Evolutionary conservation across 1,140 invertebrate genomes (phyloP).

Genomic region (Megalonaias nervosa): DNA sequence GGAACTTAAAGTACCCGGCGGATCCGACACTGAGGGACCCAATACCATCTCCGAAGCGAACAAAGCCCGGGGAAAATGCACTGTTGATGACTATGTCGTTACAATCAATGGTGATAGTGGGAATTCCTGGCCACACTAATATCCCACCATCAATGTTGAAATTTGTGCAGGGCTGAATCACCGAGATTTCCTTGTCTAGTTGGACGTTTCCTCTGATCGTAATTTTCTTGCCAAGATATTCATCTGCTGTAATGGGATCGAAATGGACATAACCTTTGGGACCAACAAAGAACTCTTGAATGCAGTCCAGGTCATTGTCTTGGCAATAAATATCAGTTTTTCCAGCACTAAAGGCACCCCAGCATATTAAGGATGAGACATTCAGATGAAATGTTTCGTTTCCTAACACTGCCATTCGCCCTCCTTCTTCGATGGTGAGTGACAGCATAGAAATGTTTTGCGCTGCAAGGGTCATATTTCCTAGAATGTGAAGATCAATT

Average conservation of each 20-base stretch:
- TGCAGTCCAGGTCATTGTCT: constrained; percentile 13
- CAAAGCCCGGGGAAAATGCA: constrained; percentile 36
- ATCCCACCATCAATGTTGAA: constrained; percentile 41
- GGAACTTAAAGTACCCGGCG: constrained; percentile 36
- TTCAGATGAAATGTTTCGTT: constrained; percentile 27
- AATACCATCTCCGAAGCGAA: constrained; percentile 40
- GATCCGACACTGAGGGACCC: constrained; percentile 34
- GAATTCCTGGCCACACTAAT: constrained; percentile 36
- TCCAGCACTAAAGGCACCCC: neutral
- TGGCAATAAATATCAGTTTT: too few relatives aligned
- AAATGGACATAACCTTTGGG: constrained; percentile 36
- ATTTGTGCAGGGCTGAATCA: constrained; percentile 42
- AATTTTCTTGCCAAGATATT: constrained; percentile 41
- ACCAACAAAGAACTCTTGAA: constrained; percentile 42
- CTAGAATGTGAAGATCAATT: neutral
- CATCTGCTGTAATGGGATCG: constrained; percentile 36
- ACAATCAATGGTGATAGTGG: constrained; percentile 46
- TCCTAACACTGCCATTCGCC: constrained; percentile 18
- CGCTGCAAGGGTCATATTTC: neutral
- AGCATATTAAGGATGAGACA: constrained; percentile 34
- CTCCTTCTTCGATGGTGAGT: constrained; percentile 3
- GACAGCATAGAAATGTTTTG: constrained; percentile 7
- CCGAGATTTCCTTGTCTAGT: constrained; percentile 38
- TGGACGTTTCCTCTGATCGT: constrained; percentile 38
- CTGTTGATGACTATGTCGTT: constrained; percentile 50